Base-by-base conservation (phyloP, 1,140 invertebrate species). In the Leguminivora glycinivorella region DNA sequence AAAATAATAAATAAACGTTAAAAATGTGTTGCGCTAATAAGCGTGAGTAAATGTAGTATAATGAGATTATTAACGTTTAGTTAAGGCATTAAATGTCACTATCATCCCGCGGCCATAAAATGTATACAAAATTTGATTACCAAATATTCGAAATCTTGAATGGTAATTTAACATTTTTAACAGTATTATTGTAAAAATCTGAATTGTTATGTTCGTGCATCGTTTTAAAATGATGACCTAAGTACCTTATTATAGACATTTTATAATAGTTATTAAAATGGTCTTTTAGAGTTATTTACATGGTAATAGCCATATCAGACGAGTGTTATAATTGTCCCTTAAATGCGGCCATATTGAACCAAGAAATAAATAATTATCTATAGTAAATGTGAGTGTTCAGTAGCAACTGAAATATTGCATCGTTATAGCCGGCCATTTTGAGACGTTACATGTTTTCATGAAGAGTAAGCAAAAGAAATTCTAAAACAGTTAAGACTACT, bases 1-100 rank as follows among this genome's bases (percentile, higher is more conserved):
- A 68, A 70, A 52, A 71, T 34, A 70, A 71, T 58, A 71, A 63
- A 75, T 70, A 71, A 69, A 71, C 34, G 60, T 70, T 71, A 70
- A 71, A 72, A 71, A 69, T 79, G 72, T 79, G 74, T 75, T 68
- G 43, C 75, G 73, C 77, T 58, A 14, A 7, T 22, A 69, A 70
- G 75, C 75, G 75, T 70, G 47, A 74, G 29, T 63, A 29, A 63
- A 34, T 63, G 58, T 63, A 63, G 58, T 14, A 63, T 63, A 31
- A 77, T 85, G 84, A 88, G 84, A 88, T 88, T 87, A 88, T 83
- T 86, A 83, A 82, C 79, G 76, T 76, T 79, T 84, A 80, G 60
- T 79, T 81, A 81, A 70, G 86, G 79, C 86, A 87, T 88, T n/a
- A 83, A 83, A 88, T 87, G 86, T 88, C 86, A 66, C 71, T 75